phyloP scores from a whole-genome alignment of 2,113 vertebrate genomes.

The Raphicerus campestris region DNA sequence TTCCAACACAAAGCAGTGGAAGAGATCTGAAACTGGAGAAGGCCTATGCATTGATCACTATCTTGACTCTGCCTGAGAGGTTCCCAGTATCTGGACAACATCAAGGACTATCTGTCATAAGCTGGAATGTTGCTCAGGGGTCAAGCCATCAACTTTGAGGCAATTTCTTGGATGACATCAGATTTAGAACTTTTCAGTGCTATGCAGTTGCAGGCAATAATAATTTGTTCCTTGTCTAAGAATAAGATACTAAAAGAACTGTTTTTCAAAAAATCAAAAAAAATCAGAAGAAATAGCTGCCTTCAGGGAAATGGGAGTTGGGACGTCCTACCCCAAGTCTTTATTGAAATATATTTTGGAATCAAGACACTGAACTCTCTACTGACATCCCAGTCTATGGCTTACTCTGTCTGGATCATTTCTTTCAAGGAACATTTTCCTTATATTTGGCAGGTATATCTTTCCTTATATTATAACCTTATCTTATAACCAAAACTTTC shows the following conservation, averaged over 20 bases:
- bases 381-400: neutral
- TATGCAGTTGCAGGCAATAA: neutral
- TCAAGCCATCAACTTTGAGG: neutral
- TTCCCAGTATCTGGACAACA: neutral
- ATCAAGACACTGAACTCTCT: neutral
- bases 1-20: neutral
- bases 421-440: constrained; percentile 1
- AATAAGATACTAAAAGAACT: neutral
- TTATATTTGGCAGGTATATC: neutral
- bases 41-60: neutral
- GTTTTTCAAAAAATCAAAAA: neutral
- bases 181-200: neutral
- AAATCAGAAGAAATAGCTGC: neutral
- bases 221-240: neutral
- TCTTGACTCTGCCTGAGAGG: neutral
- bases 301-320: neutral
- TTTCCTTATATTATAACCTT: neutral
- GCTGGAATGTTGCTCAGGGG: neutral
- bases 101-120: neutral
- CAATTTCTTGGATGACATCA: neutral
- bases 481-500: constrained; percentile 24
- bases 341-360: neutral
- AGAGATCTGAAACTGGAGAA: neutral
- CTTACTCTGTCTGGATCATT: neutral
- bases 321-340: neutral